phyloP scores from a whole-genome alignment of 1,140 invertebrate genomes.

The Aphaenogaster floridana region DNA sequence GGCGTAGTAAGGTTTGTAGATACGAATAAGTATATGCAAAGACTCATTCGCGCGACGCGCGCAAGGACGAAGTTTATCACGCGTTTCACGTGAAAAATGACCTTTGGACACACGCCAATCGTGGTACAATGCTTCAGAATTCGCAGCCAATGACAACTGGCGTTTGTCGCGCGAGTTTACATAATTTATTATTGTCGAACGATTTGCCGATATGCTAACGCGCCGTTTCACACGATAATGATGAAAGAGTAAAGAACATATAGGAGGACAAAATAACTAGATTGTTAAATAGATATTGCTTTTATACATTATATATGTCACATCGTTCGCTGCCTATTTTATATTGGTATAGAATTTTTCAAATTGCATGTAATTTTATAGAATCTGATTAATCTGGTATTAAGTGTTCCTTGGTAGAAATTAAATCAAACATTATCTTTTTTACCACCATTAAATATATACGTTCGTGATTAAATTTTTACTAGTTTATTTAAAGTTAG shows the following conservation, averaged over 20 bases:
- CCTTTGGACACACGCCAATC: slow-evolving; percentile 82
- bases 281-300: background rate
- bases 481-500: background rate
- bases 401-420: background rate
- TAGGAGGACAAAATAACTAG: slow-evolving; percentile 3
- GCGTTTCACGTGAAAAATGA: slow-evolving; percentile 80
- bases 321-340: background rate
- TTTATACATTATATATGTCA: background rate
- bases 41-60: background rate
- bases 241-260: background rate
- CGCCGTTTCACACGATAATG: slow-evolving; percentile 5
- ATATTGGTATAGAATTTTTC: background rate
- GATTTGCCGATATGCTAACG: background rate
- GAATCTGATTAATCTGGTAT: background rate
- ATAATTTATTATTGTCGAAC: slow-evolving; percentile 80
- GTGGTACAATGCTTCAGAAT: slow-evolving; percentile 76
- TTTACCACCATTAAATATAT: background rate
- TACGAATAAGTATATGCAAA: background rate
- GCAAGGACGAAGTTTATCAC: slow-evolving; percentile 67
- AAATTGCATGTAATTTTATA: background rate
- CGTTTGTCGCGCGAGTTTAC: slow-evolving; percentile 75
- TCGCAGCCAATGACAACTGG: slow-evolving; percentile 76
- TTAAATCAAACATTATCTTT: background rate
- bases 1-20: background rate
- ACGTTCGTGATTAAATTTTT: background rate